Evolutionary conservation across 2,113 vertebrate species (phyloP).

Genomic region (Nothobranchius kuhntae): DNA sequence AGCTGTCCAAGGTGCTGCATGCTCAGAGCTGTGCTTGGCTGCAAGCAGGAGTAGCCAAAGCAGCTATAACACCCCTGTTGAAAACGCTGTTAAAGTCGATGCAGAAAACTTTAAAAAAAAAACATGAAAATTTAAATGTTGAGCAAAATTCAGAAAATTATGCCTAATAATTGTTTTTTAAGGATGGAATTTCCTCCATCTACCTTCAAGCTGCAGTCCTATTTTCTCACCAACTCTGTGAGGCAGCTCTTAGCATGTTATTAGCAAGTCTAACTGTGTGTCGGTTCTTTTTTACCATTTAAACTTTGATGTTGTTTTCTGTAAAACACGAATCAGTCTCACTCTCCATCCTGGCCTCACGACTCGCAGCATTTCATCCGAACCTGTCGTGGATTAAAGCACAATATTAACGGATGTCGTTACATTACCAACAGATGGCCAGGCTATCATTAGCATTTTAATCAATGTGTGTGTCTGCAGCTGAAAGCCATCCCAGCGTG

Average conservation of each 20-base stretch:
- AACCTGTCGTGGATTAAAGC: constrained; percentile 41
- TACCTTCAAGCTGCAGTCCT: too few relatives aligned
- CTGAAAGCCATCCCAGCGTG: constrained; percentile 12
- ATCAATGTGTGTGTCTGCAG: constrained; percentile 32
- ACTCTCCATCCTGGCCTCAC: background rate
- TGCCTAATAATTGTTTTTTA: too few relatives aligned
- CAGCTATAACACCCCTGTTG: too few relatives aligned
- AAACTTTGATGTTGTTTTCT: background rate
- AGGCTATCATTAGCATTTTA: constrained; percentile 59
- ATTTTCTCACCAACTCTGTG: too few relatives aligned
- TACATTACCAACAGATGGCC: constrained; percentile 37
- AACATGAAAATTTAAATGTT: too few relatives aligned
- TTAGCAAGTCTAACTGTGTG: constrained; percentile 56
- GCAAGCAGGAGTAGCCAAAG: too few relatives aligned
- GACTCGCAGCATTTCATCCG: constrained; percentile 33
- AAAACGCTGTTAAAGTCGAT: too few relatives aligned
- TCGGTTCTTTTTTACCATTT: constrained; percentile 7
- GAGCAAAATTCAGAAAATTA: too few relatives aligned
- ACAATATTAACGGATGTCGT: constrained; percentile 36
- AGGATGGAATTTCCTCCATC: too few relatives aligned
- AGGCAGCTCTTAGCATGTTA: background rate
- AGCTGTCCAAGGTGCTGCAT: too few relatives aligned
- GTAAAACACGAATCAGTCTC: background rate
- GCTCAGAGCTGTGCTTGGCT: too few relatives aligned
- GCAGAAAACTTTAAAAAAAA: too few relatives aligned